A percentile compares a stretch with the other conserved stretches of the same genome.
These are phyloP conservation scores for Lymantria dispar DNA, from an alignment of 2,888 invertebrate genomes.

Conservation along the genomic window DNA sequence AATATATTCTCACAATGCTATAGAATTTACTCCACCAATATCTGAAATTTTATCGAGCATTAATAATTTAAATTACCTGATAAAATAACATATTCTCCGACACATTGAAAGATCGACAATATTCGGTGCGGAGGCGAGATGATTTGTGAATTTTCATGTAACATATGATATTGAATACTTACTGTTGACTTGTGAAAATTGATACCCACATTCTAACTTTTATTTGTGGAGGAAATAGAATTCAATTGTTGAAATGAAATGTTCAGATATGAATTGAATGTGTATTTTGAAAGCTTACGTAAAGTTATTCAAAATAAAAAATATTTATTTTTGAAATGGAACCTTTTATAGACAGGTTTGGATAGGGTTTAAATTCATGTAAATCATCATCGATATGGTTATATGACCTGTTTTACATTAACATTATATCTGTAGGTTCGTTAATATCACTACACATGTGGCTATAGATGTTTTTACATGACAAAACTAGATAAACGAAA, in stretches of 20 bases:
- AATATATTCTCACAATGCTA: too few relatives aligned
- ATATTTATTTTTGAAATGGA: too few relatives aligned
- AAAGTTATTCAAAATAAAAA: neutral
- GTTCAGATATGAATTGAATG: neutral
- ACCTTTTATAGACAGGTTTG: too few relatives aligned
- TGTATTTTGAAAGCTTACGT: constrained; percentile 4
- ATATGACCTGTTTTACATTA: too few relatives aligned
- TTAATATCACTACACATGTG: too few relatives aligned
- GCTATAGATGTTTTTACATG: too few relatives aligned
- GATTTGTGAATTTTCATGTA: constrained; percentile 24
- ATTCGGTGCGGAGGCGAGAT: constrained; percentile 11
- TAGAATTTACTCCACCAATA: too few relatives aligned
- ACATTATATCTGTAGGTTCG: too few relatives aligned
- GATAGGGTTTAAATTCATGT: too few relatives aligned
- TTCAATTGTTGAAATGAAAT: neutral
- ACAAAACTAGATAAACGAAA: too few relatives aligned
- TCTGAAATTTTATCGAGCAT: constrained; percentile 4
- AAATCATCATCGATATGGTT: too few relatives aligned
- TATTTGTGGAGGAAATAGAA: constrained; percentile 6
- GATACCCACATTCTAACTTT: constrained; percentile 1
- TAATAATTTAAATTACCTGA: constrained; percentile 10
- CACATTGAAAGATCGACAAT: constrained; percentile 17
- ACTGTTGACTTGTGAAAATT: constrained; percentile 9
- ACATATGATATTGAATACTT: constrained; percentile 12
- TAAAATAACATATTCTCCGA: constrained; percentile 6